These are phyloP conservation scores for Zelostemma sp. DNA, from an alignment of 1,140 invertebrate species.

Conservation along the genomic window DNA sequence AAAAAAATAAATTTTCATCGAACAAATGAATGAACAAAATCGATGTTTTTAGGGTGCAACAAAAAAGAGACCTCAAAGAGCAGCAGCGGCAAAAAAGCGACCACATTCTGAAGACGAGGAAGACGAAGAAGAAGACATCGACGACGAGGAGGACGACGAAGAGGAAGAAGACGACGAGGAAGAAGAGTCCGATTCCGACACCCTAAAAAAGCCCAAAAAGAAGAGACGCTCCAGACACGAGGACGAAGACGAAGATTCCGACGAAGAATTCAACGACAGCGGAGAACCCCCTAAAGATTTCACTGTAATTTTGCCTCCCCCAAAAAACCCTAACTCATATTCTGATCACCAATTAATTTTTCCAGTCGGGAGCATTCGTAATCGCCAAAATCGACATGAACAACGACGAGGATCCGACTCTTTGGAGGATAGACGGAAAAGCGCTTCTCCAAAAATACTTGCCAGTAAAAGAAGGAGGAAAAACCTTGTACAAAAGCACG, in stretches of 20 bases:
- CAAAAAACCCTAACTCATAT: too few relatives aligned
- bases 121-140: slow-evolving; percentile 65
- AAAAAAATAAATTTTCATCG: too few relatives aligned
- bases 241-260: slow-evolving; percentile 66
- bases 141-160: slow-evolving; percentile 66
- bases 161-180: slow-evolving; percentile 64
- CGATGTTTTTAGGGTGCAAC: slow-evolving; percentile 42
- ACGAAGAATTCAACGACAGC: slow-evolving; percentile 65
- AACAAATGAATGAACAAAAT: too few relatives aligned
- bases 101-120: slow-evolving; percentile 64
- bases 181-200: slow-evolving; percentile 63
- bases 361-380: slow-evolving; percentile 78
- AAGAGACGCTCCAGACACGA: slow-evolving; percentile 65
- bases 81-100: slow-evolving; percentile 62
- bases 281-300: slow-evolving; percentile 67
- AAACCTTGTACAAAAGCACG: slow-evolving; percentile 80
- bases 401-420: slow-evolving; percentile 73
- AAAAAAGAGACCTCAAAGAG: slow-evolving; percentile 63
- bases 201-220: slow-evolving; percentile 62
- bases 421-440: slow-evolving; percentile 87
- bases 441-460: slow-evolving; percentile 83
- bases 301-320: slow-evolving; percentile 56
- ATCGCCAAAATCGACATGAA: slow-evolving; percentile 77
- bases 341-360: too few relatives aligned
- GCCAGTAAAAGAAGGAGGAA: slow-evolving; percentile 78